These are phyloP conservation scores for Exephanes ischioxanthus DNA, from an alignment of 2,888 invertebrate species.

Conservation along the genomic window DNA sequence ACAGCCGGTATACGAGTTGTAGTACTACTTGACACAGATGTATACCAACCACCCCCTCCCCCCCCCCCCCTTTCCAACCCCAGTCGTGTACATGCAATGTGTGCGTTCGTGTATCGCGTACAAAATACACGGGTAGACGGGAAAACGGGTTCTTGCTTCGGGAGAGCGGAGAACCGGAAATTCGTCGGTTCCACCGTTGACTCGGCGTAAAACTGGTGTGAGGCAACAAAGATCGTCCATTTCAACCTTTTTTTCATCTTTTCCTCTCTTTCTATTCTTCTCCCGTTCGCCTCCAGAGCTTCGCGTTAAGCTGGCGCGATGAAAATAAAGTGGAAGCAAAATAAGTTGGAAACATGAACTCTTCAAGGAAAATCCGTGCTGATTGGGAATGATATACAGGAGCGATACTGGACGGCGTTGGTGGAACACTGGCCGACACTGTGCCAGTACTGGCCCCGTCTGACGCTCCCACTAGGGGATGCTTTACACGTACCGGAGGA, in stretches of 20 bases:
- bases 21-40: constrained; percentile 22
- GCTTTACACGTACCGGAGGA: background rate
- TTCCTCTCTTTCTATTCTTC: background rate
- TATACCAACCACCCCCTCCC: background rate
- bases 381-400: no score
- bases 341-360: background rate
- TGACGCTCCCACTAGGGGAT: no score
- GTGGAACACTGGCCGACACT: no score
- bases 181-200: constrained; percentile 68
- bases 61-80: background rate
- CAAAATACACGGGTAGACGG: background rate
- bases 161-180: constrained; percentile 65
- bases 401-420: no score
- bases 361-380: background rate
- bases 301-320: background rate
- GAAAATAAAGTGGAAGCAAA: background rate
- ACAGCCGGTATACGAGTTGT: constrained; percentile 3
- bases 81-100: background rate
- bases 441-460: no score
- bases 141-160: constrained; percentile 11
- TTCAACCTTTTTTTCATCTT: constrained; percentile 22
- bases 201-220: constrained; percentile 55
- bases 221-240: constrained; percentile 63
- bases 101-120: constrained; percentile 1
- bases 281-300: background rate